Percentiles rank a stretch among this genome's conserved stretches.
These are phyloP conservation scores for Nothocercus julius DNA, from an alignment of 2,113 vertebrate genomes.

Conservation along the genomic window DNA sequence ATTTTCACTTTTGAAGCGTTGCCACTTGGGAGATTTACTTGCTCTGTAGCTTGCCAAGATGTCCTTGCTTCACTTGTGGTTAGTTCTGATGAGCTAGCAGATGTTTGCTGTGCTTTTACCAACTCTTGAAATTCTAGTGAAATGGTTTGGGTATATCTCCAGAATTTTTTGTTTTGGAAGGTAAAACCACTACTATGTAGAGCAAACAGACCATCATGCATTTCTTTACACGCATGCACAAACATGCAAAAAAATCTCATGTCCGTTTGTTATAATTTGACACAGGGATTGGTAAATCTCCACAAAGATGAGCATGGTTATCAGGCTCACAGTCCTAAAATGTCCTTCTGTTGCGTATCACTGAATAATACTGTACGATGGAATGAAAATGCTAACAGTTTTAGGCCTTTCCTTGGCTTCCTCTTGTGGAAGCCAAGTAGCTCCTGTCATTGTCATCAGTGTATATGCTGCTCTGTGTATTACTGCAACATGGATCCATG, in stretches of 20 bases:
- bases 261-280: neutral
- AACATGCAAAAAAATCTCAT: rapidly evolving
- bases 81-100: neutral
- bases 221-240: neutral
- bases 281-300: neutral
- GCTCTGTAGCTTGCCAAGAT: neutral
- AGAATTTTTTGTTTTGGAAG: neutral
- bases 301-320: neutral
- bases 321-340: neutral
- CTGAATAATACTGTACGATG: neutral
- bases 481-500: neutral
- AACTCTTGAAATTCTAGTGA: neutral
- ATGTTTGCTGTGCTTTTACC: neutral
- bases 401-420: neutral
- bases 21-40: neutral
- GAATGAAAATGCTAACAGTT: neutral
- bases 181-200: neutral
- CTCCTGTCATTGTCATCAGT: neutral
- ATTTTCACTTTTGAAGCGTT: neutral
- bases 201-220: neutral
- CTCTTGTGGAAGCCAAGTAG: neutral
- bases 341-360: neutral
- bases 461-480: neutral
- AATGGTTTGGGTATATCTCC: neutral
- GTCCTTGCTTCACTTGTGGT: neutral